A percentile compares a stretch with the other conserved stretches of the same genome.
These are phyloP conservation scores for Calycopis cecrops DNA, from an alignment of 1,140 invertebrate genomes.

Conservation along the genomic window DNA sequence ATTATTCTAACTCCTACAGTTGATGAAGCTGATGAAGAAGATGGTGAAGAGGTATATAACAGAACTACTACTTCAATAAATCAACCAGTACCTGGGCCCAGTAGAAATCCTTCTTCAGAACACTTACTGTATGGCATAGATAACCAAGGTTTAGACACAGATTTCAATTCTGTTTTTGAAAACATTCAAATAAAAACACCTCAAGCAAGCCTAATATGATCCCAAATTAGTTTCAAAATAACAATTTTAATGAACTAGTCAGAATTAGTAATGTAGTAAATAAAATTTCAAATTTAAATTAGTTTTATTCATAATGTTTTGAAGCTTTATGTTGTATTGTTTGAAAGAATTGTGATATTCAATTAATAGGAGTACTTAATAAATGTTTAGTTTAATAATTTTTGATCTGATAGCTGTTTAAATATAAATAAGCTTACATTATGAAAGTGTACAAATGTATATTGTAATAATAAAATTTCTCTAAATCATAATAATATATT, in stretches of 20 bases:
- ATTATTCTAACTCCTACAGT: constrained; percentile 37
- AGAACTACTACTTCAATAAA: constrained; percentile 59
- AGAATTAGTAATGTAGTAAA: background rate
- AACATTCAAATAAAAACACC: constrained; percentile 72
- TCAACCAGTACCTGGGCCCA: constrained; percentile 58
- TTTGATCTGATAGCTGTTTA: too few species aligned
- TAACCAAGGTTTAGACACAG: constrained; percentile 70
- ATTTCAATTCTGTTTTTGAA: constrained; percentile 73
- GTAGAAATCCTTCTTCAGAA: constrained; percentile 58
- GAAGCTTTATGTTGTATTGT: too few species aligned
- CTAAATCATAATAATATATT: too few species aligned
- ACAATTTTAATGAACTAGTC: too few species aligned
- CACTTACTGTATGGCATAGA: constrained; percentile 70
- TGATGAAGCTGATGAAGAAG: constrained; percentile 66
- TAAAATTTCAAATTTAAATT: background rate
- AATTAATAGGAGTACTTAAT: too few species aligned
- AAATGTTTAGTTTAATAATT: too few species aligned
- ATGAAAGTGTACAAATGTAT: too few species aligned
- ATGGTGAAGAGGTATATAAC: constrained; percentile 71
- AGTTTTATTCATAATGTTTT: background rate
- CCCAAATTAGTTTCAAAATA: constrained; percentile 4
- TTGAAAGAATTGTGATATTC: too few species aligned
- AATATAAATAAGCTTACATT: too few species aligned
- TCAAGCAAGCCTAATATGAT: constrained; percentile 57
- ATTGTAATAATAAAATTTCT: too few species aligned